phyloP scores from a whole-genome alignment of 2,113 vertebrate genomes.

The cat (Felis catus) region DNA sequence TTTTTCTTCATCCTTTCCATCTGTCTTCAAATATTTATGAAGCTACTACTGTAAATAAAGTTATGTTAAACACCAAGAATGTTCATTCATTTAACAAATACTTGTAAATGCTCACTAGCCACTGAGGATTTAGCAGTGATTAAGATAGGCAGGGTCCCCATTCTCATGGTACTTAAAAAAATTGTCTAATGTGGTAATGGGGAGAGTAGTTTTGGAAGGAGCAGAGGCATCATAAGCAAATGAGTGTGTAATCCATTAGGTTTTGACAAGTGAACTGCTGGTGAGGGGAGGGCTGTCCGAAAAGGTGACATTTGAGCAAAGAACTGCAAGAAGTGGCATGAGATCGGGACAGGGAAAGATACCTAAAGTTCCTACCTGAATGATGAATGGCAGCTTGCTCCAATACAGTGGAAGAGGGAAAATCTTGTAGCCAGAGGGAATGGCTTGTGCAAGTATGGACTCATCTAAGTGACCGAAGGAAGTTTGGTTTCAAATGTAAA shows the following conservation, averaged over 20 bases:
- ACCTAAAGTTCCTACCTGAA: neutral
- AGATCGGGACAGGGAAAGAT: neutral
- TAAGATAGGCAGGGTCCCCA: neutral
- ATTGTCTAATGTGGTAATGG: neutral
- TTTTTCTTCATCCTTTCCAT: neutral
- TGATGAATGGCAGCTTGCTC: neutral
- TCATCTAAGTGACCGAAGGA: neutral
- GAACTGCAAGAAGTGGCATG: neutral
- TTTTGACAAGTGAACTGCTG: neutral
- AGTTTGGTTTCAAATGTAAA: neutral
- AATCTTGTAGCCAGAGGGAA: neutral
- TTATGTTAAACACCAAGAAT: neutral
- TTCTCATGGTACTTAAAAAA: neutral
- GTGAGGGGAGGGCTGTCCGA: neutral
- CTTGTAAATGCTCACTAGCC: neutral
- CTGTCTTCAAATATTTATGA: neutral
- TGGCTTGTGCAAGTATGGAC: neutral
- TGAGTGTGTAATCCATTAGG: neutral
- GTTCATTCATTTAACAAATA: neutral
- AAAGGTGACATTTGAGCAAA: neutral
- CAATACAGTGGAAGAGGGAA: neutral
- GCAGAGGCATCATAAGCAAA: neutral
- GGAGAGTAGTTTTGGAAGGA: too few relatives aligned
- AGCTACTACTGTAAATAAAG: neutral
- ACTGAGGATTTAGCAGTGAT: neutral